A percentile compares a stretch with the other conserved stretches of the same genome.
Conservation (phyloP, 2,888 invertebrate species). For the Drosophila algonquin region DNA sequence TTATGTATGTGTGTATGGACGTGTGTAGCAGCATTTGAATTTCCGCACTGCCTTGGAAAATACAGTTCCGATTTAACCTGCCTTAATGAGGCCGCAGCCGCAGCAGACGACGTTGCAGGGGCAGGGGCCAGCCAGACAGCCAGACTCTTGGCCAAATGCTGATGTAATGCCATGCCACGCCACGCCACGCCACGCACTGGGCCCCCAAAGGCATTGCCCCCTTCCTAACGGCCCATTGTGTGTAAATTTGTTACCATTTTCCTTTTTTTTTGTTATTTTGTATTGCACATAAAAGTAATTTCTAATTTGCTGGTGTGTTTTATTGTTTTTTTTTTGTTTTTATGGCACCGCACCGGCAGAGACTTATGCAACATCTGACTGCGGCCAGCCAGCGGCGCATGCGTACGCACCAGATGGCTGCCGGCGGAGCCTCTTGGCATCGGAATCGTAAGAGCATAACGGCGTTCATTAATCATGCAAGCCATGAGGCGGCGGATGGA, state of each 20-base stretch:
- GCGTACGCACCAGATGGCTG: conserved; percentile 55
- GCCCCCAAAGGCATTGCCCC: conserved; percentile 17
- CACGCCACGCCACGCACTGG: conserved; percentile 59
- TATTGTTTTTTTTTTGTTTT: conserved; percentile 70
- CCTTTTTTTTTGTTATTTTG: conserved; percentile 32
- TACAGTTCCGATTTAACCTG: conserved; percentile 66
- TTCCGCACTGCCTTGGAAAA: conserved; percentile 62
- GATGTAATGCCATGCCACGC: conserved; percentile 77
- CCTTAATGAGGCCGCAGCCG: conserved; percentile 5
- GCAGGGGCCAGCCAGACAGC: neutral
- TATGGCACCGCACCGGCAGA: conserved; percentile 48
- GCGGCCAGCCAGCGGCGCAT: conserved; percentile 63
- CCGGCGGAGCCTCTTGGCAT: conserved; percentile 23
- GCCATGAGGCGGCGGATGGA: conserved; percentile 12
- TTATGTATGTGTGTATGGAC: neutral
- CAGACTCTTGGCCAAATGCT: conserved; percentile 37
- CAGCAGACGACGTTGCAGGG: neutral
- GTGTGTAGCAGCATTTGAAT: conserved; percentile 47
- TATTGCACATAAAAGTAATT: conserved; percentile 76
- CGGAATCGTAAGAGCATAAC: conserved; percentile 74
- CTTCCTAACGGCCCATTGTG: conserved; percentile 67
- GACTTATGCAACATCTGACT: conserved; percentile 54
- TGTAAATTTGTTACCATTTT: conserved; percentile 77
- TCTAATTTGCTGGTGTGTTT: conserved; percentile 76
- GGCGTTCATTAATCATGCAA: conserved; percentile 78